Conservation (phyloP, 2,113 vertebrate genomes). For the Ceratotherium simum region DNA sequence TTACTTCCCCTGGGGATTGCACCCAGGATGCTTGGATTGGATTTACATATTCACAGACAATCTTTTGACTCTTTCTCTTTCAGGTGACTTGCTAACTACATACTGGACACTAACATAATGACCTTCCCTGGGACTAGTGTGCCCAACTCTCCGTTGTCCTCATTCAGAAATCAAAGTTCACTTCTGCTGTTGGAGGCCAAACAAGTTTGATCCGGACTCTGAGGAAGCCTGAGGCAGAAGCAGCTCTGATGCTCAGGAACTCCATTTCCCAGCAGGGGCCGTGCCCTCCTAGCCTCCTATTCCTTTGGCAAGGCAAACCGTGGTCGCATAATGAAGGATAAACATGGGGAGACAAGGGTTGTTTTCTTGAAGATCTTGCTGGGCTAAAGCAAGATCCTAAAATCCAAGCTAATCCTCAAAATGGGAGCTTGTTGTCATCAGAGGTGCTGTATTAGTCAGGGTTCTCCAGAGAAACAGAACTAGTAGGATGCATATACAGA, state of each 20-base stretch:
- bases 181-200: background rate
- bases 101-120: background rate
- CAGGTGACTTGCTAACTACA: background rate
- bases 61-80: background rate
- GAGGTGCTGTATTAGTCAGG: background rate
- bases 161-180: background rate
- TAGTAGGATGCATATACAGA: background rate
- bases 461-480: background rate
- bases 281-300: background rate
- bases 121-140: background rate
- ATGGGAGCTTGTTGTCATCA: background rate
- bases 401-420: background rate
- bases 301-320: background rate
- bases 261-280: background rate
- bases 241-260: background rate
- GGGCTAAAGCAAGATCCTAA: background rate
- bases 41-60: background rate
- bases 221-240: background rate
- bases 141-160: background rate
- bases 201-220: background rate
- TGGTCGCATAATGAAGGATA: background rate
- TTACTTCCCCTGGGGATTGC: background rate
- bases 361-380: constrained; percentile 6
- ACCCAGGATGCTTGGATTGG: background rate
- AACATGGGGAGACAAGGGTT: background rate